Percentiles rank a stretch among this genome's conserved stretches.
phyloP scores from a whole-genome alignment of 2,797 vertebrate species.

The Rhinogobio ventralis region DNA sequence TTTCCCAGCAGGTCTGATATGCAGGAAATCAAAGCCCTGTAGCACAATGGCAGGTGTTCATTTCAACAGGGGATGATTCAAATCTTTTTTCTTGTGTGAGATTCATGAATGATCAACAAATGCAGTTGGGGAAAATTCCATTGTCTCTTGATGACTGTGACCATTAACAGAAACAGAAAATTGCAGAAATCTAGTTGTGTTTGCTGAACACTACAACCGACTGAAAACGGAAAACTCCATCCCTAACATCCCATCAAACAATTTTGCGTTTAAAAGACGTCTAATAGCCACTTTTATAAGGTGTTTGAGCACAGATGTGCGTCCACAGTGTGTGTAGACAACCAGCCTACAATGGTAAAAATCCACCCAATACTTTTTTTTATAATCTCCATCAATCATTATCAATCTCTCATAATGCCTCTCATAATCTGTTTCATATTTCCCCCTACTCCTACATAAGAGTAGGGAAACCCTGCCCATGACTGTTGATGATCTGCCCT shows the following conservation, averaged over 20 bases:
- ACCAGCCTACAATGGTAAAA: too few relatives aligned
- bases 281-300: too few relatives aligned
- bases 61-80: conserved; percentile 51
- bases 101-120: conserved; percentile 52
- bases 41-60: conserved; percentile 52
- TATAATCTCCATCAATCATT: too few relatives aligned
- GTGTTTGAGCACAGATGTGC: too few relatives aligned
- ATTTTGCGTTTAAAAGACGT: too few relatives aligned
- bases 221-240: not conserved
- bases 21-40: conserved; percentile 42
- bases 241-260: not conserved
- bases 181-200: not conserved
- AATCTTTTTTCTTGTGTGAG: conserved; percentile 50
- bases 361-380: too few relatives aligned
- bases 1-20: conserved; percentile 42
- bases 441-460: too few relatives aligned
- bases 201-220: not conserved
- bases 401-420: too few relatives aligned
- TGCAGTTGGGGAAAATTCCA: conserved; percentile 24
- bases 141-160: conserved; percentile 12
- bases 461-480: too few relatives aligned
- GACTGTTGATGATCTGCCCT: too few relatives aligned
- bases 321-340: too few relatives aligned
- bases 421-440: rapidly evolving
- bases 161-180: conserved; percentile 27